Conservation (phyloP, 2,888 invertebrate genomes). For the Dinocampus coccinellae region DNA sequence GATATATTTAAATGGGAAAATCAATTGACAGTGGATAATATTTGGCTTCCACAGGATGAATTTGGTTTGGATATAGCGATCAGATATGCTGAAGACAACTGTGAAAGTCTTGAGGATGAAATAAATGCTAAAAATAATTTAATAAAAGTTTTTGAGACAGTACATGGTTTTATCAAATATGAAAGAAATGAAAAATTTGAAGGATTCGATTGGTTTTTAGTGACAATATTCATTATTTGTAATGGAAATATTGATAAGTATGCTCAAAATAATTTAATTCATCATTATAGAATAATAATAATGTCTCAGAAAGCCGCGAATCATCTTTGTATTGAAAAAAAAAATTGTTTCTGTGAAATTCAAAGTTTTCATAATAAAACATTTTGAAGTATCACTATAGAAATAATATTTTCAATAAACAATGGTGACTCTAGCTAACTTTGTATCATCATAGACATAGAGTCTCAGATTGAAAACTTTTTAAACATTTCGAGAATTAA, state of each 20-base stretch:
- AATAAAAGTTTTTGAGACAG: constrained; percentile 57
- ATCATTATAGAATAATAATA: background rate
- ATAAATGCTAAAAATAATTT: constrained; percentile 51
- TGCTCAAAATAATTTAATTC: constrained; percentile 34
- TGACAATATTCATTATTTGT: constrained; percentile 63
- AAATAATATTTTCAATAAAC: constrained; percentile 10
- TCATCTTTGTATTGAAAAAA: constrained; percentile 39
- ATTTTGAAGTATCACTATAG: constrained; percentile 23
- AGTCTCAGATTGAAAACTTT: constrained; percentile 69
- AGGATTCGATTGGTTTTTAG: constrained; percentile 65
- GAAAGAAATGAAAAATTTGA: constrained; percentile 54
- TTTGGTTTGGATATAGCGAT: constrained; percentile 58
- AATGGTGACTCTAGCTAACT: constrained; percentile 61
- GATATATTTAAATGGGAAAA: constrained; percentile 60
- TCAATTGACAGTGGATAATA: constrained; percentile 14
- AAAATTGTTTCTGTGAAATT: constrained; percentile 2
- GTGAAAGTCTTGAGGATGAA: constrained; percentile 45
- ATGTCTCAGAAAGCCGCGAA: constrained; percentile 66
- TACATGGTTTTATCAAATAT: constrained; percentile 59
- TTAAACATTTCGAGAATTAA: constrained; percentile 53
- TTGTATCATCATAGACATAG: constrained; percentile 62
- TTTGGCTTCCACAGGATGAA: constrained; percentile 62
- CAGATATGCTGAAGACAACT: constrained; percentile 57
- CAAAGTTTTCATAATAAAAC: constrained; percentile 17
- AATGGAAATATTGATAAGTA: constrained; percentile 59